Evolutionary conservation across 92 coral and sea anemone species (phyloP).

Genomic region (Actinernus sp.): DNA sequence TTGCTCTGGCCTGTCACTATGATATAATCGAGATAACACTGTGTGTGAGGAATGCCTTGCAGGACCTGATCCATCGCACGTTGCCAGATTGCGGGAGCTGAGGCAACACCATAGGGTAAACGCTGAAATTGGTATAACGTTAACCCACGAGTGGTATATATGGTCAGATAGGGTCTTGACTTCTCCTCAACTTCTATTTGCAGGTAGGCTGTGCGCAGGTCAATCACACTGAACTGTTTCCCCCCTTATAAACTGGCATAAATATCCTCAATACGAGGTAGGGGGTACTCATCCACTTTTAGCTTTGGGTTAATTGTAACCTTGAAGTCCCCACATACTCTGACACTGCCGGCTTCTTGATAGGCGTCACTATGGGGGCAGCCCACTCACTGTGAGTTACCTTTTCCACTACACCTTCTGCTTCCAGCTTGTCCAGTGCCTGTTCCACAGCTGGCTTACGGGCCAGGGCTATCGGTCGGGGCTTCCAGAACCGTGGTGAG

Average conservation of each 20-base stretch:
- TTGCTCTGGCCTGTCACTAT: constrained; percentile 37
- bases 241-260: constrained; percentile 42
- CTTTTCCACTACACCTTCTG: constrained; percentile 36
- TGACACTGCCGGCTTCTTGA: constrained; percentile 30
- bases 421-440: constrained; percentile 21
- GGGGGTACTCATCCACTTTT: constrained; percentile 23
- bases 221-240: constrained; percentile 39
- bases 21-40: constrained; percentile 61
- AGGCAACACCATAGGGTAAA: constrained; percentile 59
- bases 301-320: constrained; percentile 35
- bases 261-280: constrained; percentile 25
- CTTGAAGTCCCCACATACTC: constrained; percentile 59
- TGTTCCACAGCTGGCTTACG: constrained; percentile 24
- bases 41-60: constrained; percentile 44
- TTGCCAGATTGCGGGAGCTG: constrained; percentile 70
- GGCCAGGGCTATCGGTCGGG: constrained; percentile 19
- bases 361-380: constrained; percentile 26
- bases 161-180: constrained; percentile 23
- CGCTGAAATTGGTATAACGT: constrained; percentile 48
- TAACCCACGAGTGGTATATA: constrained; percentile 51
- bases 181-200: constrained; percentile 63
- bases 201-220: constrained; percentile 53
- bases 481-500: constrained; percentile 22
- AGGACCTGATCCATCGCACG: constrained; percentile 63
- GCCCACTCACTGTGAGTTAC: constrained; percentile 29